phyloP scores from a whole-genome alignment of 2,797 vertebrate genomes.

The Gymnopithys bicolor region DNA sequence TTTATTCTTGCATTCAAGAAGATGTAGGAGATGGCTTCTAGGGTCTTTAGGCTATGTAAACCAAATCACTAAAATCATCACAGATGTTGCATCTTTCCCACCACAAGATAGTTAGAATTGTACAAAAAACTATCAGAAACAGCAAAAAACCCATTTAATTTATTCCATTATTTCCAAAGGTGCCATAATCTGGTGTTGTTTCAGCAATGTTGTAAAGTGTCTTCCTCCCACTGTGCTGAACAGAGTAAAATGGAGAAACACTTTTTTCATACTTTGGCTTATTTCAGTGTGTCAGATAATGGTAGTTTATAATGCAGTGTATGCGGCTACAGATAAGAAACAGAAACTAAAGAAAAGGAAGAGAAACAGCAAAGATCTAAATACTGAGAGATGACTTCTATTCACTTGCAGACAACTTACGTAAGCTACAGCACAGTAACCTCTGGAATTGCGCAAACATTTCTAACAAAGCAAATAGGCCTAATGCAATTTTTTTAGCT shows the following conservation, averaged over 20 bases:
- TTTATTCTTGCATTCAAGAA: neutral
- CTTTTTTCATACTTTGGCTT: neutral
- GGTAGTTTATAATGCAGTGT: neutral
- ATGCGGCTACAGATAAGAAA: neutral
- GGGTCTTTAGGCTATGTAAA: neutral
- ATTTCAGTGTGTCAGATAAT: neutral
- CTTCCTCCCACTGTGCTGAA: neutral
- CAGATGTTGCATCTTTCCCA: neutral
- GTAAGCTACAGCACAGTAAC: neutral
- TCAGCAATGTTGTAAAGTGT: neutral
- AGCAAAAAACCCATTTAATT: neutral
- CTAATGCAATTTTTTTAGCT: neutral
- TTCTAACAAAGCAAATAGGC: neutral
- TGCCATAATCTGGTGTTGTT: neutral
- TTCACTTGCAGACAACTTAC: neutral
- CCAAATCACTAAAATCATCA: neutral
- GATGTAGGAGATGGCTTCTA: neutral
- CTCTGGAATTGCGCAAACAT: neutral
- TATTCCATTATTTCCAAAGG: neutral
- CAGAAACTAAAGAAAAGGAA: neutral
- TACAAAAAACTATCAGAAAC: neutral
- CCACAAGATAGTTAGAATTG: neutral
- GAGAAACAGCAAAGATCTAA: neutral
- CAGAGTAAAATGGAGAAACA: neutral
- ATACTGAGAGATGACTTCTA: neutral